Evolutionary conservation across 2,113 vertebrate species (phyloP).

Genomic region (Rhinopomastus cyanomelas): DNA sequence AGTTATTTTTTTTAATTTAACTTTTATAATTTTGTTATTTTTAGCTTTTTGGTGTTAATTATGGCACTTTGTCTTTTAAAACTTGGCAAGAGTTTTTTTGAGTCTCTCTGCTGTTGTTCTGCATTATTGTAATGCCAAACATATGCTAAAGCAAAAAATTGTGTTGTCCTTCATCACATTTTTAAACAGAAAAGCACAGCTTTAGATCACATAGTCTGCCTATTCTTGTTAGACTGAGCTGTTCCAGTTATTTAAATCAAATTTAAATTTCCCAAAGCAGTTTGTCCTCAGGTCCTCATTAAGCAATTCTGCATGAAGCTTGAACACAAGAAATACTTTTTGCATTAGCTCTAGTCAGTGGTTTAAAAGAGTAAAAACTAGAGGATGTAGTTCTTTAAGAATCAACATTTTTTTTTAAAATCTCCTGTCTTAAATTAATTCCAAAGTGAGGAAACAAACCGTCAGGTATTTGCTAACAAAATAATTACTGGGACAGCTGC

Average conservation of each 20-base stretch:
- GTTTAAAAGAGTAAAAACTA: not conserved
- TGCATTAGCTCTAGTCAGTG: accelerated
- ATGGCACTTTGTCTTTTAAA: not conserved
- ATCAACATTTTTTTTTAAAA: not conserved
- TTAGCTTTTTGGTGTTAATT: not conserved
- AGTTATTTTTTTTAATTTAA: no score
- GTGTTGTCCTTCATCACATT: not conserved
- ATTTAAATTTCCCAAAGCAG: not conserved
- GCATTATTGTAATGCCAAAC: not conserved
- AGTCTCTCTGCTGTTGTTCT: not conserved
- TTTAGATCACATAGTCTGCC: not conserved
- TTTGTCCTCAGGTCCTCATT: not conserved
- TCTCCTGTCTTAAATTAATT: not conserved
- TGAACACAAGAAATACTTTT: not conserved
- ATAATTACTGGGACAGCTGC: not conserved
- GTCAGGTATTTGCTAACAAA: not conserved
- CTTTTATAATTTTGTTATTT: no score
- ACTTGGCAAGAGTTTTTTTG: not conserved
- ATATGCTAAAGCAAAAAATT: not conserved
- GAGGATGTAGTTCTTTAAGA: not conserved
- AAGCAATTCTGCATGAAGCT: not conserved
- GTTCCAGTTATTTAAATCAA: not conserved
- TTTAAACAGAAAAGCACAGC: not conserved
- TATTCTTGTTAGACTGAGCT: not conserved
- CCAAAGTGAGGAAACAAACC: not conserved